Base-by-base conservation (phyloP, 2,797 vertebrate genomes). In the Ptychadena robeensis region DNA sequence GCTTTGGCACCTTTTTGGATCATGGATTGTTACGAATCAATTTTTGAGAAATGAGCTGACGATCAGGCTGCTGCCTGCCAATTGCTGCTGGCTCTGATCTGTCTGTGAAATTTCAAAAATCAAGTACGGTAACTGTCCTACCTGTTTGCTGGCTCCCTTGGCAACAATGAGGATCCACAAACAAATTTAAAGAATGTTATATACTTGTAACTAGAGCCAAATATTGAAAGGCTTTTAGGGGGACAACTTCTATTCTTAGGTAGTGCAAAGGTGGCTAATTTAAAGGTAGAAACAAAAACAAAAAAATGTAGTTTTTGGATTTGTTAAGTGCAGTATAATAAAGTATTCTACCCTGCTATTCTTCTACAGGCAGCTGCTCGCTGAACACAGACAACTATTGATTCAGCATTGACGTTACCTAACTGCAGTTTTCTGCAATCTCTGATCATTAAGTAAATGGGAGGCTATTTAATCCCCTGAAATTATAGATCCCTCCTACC, bases 361-460 rank as follows among this genome's bases (percentile, higher is more conserved):
- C 10, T 38, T 15, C 34, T 15, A 9, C 38, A 34, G 78, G 75
- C 59, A 80, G 70, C 69, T 86, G 75, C 57, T 80, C 32, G 70
- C 69, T 86, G 75, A 48, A 78, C 32, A 78, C 38, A 59, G 76
- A 31, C 28, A 77, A 12, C 1, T 0, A 77, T 73, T 18, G 71
- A 82, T 59, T 38, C 40, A 72, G 75, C 83, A 83, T 85, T 9
- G 73, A 65, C 27, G 48, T 70, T 70, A 44, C 82, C 69, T 72
- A 77, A 89, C 89, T 65, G 40, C 85, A 85, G 80, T 69, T 80
- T 83, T 3, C 65, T 71, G 85, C 28, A 74, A 81, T 88, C 87
- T 86, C 40, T 87, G 70, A 82, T 87, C 80, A 87, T 88, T 86
- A 89, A 68, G 73, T 88, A 87, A 87, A 86, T 82, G 5, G 69